Percentiles rank a stretch among this genome's conserved stretches.
phyloP scores from a whole-genome alignment of 2,888 invertebrate genomes.

The Apodemia hepburni region DNA sequence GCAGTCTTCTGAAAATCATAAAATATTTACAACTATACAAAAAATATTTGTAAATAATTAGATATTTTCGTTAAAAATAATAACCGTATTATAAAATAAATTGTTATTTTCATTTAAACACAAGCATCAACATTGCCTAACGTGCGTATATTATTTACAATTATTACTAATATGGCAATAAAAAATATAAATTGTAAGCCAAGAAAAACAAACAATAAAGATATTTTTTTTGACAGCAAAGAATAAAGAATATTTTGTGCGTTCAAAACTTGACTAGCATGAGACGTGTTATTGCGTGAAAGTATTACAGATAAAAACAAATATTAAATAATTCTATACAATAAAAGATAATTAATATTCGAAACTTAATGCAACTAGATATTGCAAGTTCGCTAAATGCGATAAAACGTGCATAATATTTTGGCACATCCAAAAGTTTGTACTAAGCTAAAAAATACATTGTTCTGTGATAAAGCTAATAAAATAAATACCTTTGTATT shows the following conservation, averaged over 20 bases:
- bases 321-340: conserved; percentile 45
- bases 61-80: conserved; percentile 48
- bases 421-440: conserved; percentile 75
- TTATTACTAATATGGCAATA: conserved; percentile 76
- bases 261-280: conserved; percentile 76
- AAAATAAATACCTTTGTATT: conserved; percentile 61
- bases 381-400: conserved; percentile 67
- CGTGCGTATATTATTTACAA: conserved; percentile 63
- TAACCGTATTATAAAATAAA: conserved; percentile 49
- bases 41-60: conserved; percentile 61
- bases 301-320: conserved; percentile 37
- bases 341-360: conserved; percentile 39
- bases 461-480: conserved; percentile 63
- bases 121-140: conserved; percentile 64
- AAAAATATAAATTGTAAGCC: conserved; percentile 56
- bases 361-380: conserved; percentile 58
- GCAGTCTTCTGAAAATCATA: conserved; percentile 76
- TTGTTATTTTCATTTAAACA: conserved; percentile 48
- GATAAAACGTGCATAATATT: conserved; percentile 64
- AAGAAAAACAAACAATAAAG: conserved; percentile 40
- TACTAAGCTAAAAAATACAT: conserved; percentile 72
- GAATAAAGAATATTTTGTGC: conserved; percentile 60
- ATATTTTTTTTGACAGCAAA: conserved; percentile 41
- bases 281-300: conserved; percentile 76
- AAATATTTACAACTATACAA: conserved; percentile 64